Evolutionary conservation across 2,888 invertebrate species (phyloP).

Genomic region (Aplocera efformata): DNA sequence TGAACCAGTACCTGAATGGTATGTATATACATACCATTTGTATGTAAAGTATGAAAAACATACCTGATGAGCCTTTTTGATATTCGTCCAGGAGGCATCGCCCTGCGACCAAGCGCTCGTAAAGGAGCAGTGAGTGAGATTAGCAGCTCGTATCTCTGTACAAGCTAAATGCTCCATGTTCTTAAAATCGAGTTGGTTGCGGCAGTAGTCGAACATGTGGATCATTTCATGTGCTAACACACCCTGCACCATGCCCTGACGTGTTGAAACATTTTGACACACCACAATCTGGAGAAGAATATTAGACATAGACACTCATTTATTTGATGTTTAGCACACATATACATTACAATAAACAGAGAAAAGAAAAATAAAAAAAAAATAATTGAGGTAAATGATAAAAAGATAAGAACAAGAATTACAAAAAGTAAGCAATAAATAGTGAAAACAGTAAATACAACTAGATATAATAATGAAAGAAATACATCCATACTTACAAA

Average conservation of each 20-base stretch:
- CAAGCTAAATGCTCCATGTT: conserved; percentile 96
- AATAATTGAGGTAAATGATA: too few relatives aligned
- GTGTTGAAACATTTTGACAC: conserved; percentile 91
- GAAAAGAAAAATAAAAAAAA: too few relatives aligned
- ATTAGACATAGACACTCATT: neutral
- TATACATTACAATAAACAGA: too few relatives aligned
- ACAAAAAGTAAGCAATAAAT: too few relatives aligned
- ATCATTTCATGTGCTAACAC: conserved; percentile 95
- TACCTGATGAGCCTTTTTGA: conserved; percentile 90
- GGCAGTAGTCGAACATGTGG: conserved; percentile 97
- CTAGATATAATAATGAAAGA: too few relatives aligned
- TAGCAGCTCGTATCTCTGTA: conserved; percentile 96
- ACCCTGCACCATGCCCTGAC: conserved; percentile 86
- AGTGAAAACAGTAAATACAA: too few relatives aligned
- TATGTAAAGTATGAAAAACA: too few relatives aligned
- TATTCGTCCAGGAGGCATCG: conserved; percentile 85
- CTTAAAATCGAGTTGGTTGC: conserved; percentile 91
- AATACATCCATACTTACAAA: too few relatives aligned
- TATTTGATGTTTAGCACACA: too few relatives aligned
- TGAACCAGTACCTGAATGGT: too few relatives aligned
- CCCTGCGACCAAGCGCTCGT: conserved; percentile 89
- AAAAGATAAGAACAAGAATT: too few relatives aligned
- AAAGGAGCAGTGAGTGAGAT: conserved; percentile 95
- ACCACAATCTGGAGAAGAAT: conserved; percentile 86
- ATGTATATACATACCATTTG: too few relatives aligned